Evolutionary conservation across 2,888 invertebrate species (phyloP).

Genomic region (Mythimna ferrago): DNA sequence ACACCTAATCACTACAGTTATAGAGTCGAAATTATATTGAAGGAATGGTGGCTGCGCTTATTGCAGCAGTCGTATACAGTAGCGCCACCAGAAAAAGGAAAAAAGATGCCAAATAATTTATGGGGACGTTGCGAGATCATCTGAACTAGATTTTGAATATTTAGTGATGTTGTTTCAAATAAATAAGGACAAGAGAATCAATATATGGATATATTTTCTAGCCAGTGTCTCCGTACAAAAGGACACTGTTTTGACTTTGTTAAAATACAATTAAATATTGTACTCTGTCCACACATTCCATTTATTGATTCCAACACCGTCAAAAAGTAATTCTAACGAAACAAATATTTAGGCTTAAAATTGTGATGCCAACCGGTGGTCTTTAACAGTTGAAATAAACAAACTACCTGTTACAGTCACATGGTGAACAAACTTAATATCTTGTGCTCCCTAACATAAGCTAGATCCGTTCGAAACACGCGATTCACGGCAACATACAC

Average conservation of each 20-base stretch:
- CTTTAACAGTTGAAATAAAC: constrained; percentile 39
- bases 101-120: constrained; percentile 37
- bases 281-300: background rate
- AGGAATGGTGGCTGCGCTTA: constrained; percentile 61
- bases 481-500: constrained; percentile 62
- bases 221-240: background rate
- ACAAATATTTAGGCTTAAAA: constrained; percentile 32
- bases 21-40: constrained; percentile 46
- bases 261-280: background rate
- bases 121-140: constrained; percentile 61
- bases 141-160: constrained; percentile 46
- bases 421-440: constrained; percentile 63
- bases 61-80: constrained; percentile 65
- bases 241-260: background rate
- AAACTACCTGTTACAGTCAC: constrained; percentile 53
- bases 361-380: constrained; percentile 28
- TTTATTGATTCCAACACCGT: constrained; percentile 13
- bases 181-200: constrained; percentile 24
- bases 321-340: constrained; percentile 36
- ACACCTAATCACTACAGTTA: constrained; percentile 51
- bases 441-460: constrained; percentile 60
- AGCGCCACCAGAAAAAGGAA: constrained; percentile 52
- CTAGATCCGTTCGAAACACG: constrained; percentile 55
- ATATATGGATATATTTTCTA: constrained; percentile 1
- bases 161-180: constrained; percentile 7